Base-by-base conservation (phyloP, 2,113 vertebrate species). In the Bathybates hornii region DNA sequence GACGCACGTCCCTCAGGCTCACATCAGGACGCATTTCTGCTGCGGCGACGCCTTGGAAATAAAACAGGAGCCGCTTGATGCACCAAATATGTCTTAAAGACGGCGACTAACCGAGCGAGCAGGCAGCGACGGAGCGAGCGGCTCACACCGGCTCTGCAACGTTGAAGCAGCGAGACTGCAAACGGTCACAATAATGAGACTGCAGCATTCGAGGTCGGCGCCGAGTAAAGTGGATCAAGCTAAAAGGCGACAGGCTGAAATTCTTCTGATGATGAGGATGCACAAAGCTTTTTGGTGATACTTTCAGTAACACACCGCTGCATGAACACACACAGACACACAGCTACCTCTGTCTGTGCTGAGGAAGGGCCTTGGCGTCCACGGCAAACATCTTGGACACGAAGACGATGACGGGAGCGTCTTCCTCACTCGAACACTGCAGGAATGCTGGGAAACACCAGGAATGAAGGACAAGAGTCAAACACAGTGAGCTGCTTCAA, bases 341-440 rank as follows among this genome's bases (percentile, higher is more conserved):
- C 8, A 50, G 1, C 85, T 95, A 99, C 99, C 98, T 97, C 87
- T 97, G 97, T 92, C 97, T 99, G 93, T 98, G 97, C 84, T 97
- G 96, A 11, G 98, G 98, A 66, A 99, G 92, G 24, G 94, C 87
- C 90, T 98, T 98, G 34, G 95, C 83, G 66, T 99, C 98, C 50
- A 98, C 97, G 7, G 97, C 96, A 95, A 99, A 98, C 98, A 99
- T 99, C 96, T 99, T 99, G 85, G 98, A 99, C 92, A 99, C 97
- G 92, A 99, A 99, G 81, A 99, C 92, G 81, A 99, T 98, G 89
- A 98, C 97, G 0, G 98, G 98, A 5, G 96, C 96, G 2, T 95
- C 81, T 24, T 91, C 97, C 80, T 95, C 97, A 68, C 97, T 97
- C 56, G 97, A 97, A 89, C 98, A 99, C 91, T 97, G 96, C 91